Conservation (phyloP, 1,140 invertebrate species). For the Drosophila ficusphila region DNA sequence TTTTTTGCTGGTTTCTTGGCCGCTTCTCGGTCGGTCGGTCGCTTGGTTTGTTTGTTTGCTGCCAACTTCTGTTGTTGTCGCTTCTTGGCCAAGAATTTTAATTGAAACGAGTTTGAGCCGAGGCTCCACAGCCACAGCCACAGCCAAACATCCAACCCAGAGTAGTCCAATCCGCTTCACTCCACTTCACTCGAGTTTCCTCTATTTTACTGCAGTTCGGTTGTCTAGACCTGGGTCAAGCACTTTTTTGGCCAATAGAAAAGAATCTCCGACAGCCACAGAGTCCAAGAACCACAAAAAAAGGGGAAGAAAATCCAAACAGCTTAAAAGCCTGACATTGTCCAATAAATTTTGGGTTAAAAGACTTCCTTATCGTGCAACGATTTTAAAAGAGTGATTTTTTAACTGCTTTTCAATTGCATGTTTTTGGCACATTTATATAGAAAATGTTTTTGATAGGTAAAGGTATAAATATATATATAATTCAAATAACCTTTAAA, state of each 20-base stretch:
- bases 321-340: too few relatives aligned
- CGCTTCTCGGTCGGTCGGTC: constrained; percentile 39
- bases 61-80: constrained; percentile 47
- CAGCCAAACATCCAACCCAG: constrained; percentile 15
- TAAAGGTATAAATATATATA: too few relatives aligned
- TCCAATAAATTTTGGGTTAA: too few relatives aligned
- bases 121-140: constrained; percentile 6
- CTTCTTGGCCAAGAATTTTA: constrained; percentile 70
- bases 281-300: background rate
- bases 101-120: constrained; percentile 75
- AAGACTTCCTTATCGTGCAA: too few relatives aligned
- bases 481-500: too few relatives aligned
- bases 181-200: constrained; percentile 15
- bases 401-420: too few relatives aligned
- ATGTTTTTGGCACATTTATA: too few relatives aligned
- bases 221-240: constrained; percentile 70
- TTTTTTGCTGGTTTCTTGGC: constrained; percentile 33
- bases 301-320: background rate
- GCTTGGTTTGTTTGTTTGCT: constrained; percentile 42
- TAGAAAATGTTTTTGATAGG: too few relatives aligned
- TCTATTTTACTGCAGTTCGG: constrained; percentile 17
- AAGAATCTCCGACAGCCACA: constrained; percentile 20
- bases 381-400: too few relatives aligned
- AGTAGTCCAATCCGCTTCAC: constrained; percentile 20
- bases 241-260: constrained; percentile 33